Evolutionary conservation across 1,140 invertebrate species (phyloP), one percentile per base, ranked within the genome.

Genomic region (Drosophila punjabiensis): DNA sequence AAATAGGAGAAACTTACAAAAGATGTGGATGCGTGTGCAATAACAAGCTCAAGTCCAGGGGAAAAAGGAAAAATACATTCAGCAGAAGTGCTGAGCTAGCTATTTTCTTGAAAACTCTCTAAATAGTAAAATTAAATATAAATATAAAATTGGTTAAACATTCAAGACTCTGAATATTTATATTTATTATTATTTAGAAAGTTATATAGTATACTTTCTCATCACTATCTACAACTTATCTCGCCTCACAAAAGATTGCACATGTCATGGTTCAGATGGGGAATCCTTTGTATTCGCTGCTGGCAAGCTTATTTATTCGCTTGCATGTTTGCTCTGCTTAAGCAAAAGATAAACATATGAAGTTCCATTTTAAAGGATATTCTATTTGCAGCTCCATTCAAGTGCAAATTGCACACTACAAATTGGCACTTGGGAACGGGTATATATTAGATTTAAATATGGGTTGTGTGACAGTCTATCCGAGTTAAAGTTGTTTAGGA

Each of bases 261-360:
- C 73, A 76, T 76, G 70, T 74, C 70, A 74, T 53, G 63, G 32
- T 48, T 47, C 76, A 69, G 56, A 69, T 32, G 58, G 28, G 45
- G 28, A 37, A 43, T 53, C 67, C 48, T 59, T 79, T 78, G 75
- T 78, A 56, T 52, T 60, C 45, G 14, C 41, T 67, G 47, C 47
- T 11, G 52, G 30, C 55, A 24, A 33, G 69, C 65, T 59, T 76
- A 66, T 69, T 82, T 82, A 71, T 79, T 73, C 65, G 37, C 41
- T 76, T 67, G 70, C 68, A 61, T 84, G 76, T 70, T 67, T 84
- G 69, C 60, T 45, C 53, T 73, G 75, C 76, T 89, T 64, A 88
- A 88, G 64, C 76, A 69, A 66, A 45, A 63, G 67, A 82, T 71
- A 88, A 85, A 85, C 83, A 89, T 79, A 85, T 85, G 62, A 70